phyloP scores from a whole-genome alignment of 2,113 vertebrate species.

The Oxyruncus cristatus region DNA sequence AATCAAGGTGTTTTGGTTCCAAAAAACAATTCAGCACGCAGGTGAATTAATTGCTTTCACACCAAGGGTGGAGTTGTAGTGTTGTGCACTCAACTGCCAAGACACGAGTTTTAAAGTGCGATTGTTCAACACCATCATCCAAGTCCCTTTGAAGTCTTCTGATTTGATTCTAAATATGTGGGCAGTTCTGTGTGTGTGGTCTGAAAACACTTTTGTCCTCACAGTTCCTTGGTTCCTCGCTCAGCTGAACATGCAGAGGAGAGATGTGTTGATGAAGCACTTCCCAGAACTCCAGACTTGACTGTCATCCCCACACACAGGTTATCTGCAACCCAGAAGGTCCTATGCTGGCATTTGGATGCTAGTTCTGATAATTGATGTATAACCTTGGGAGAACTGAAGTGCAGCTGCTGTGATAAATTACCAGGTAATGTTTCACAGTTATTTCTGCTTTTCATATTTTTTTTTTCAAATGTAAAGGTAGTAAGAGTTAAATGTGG shows the following conservation, averaged over 20 bases:
- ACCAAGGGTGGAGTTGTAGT: not conserved
- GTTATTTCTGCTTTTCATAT: not conserved
- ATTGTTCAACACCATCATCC: not conserved
- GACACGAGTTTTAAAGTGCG: not conserved
- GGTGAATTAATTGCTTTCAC: not conserved
- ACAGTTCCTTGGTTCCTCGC: not conserved
- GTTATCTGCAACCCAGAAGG: not conserved
- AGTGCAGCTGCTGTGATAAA: not conserved
- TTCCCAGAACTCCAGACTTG: not conserved
- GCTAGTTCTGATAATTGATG: not conserved
- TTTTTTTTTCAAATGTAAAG: not conserved
- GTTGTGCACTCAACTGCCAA: not conserved
- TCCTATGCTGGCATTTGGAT: not conserved
- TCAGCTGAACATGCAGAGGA: not conserved
- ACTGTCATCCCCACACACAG: accelerated
- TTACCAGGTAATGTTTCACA: not conserved
- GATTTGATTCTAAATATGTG: not conserved
- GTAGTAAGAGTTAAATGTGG: not conserved
- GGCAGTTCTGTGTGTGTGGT: not conserved
- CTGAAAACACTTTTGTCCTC: not conserved
- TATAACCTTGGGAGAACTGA: not conserved
- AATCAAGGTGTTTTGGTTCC: not conserved
- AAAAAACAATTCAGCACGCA: no score
- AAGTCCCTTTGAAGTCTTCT: not conserved
- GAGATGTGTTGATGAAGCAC: not conserved